Conservation (phyloP, 2,888 invertebrate species). For the Phaonia tiefii region DNA sequence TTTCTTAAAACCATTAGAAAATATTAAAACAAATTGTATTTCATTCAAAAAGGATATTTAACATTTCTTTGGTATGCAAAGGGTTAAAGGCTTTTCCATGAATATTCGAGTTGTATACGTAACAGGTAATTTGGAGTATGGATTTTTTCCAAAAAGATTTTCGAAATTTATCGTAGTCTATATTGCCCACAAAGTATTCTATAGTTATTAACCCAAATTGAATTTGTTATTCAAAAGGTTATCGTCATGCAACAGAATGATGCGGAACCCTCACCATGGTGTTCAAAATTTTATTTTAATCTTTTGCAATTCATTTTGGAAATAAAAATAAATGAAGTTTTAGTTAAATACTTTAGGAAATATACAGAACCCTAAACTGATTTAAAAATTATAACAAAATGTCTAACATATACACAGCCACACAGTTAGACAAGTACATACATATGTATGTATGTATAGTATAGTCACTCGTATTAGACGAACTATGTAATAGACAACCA, state of each 20-base stretch:
- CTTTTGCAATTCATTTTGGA: conserved; percentile 49
- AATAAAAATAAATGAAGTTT: conserved; percentile 55
- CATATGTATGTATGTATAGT: not conserved
- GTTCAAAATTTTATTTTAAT: conserved; percentile 52
- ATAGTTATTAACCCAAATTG: too few relatives aligned
- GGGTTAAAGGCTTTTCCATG: too few relatives aligned
- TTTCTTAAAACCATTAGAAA: too few relatives aligned
- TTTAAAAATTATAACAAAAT: conserved; percentile 11
- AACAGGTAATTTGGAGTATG: too few relatives aligned
- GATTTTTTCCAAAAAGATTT: too few relatives aligned
- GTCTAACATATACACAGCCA: not conserved
- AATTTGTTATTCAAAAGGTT: conserved; percentile 12
- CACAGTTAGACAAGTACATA: not conserved
- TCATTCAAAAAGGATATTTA: too few relatives aligned
- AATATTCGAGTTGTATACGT: too few relatives aligned
- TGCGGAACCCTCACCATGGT: not conserved
- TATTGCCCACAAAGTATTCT: too few relatives aligned
- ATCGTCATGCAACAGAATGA: not conserved
- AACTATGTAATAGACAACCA: not conserved
- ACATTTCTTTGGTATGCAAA: too few relatives aligned
- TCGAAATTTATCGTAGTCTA: too few relatives aligned
- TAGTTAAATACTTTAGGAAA: conserved; percentile 24
- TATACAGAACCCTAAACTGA: conserved; percentile 21
- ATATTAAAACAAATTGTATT: too few relatives aligned
- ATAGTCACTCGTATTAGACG: too few relatives aligned